Evolutionary conservation across 2,888 invertebrate genomes (phyloP), one percentile per base, ranked within the genome.

Genomic region (Pterobdella sp.): DNA sequence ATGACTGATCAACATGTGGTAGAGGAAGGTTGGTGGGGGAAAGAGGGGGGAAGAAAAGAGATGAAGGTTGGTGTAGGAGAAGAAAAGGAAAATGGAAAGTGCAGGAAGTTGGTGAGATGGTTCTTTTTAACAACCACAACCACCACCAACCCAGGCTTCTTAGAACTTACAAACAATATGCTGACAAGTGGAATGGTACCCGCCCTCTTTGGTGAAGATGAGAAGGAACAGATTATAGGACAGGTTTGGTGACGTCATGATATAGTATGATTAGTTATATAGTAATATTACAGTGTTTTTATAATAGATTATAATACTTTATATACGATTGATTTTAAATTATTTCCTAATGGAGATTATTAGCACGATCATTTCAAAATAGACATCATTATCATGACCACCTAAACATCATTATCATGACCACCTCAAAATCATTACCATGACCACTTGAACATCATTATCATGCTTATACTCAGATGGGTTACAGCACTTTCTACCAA

Each of bases 161-260:
- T 94, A 74, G 94, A 94, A 84, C 87, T 91, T 77, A 91, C 94
- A 74, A 94, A 94, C 84, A 94, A 93, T 80, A 93, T 94, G 82
- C 84, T 94, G 74, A 92, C 92, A 83, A 90, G 91, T 72, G 94
- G 92, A 0, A 89, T 91, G 84, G 90, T 93, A 1, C 92, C 93
- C 0, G 90, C 93, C 0, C 84, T 94, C 56, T 94, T 92, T 80
- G 87, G 88, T 1, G 93, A 94, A 76, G 93, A 93, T 68, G 94
- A 94, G 77, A 93, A 92, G 79, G 93, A 94, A 77, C 86, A 85
- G 35, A 89, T 93, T 76, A 87, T 92, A 71, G 88, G 88, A 76
- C 81, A 87, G 2, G 83, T 83, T n/a, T n/a, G n/a, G n/a, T n/a
- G n/a, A n/a, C n/a, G n/a, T n/a, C n/a, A n/a, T n/a, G n/a, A n/a